phyloP scores from a whole-genome alignment of 2,113 vertebrate species.

The Atlantisia rogersi region DNA sequence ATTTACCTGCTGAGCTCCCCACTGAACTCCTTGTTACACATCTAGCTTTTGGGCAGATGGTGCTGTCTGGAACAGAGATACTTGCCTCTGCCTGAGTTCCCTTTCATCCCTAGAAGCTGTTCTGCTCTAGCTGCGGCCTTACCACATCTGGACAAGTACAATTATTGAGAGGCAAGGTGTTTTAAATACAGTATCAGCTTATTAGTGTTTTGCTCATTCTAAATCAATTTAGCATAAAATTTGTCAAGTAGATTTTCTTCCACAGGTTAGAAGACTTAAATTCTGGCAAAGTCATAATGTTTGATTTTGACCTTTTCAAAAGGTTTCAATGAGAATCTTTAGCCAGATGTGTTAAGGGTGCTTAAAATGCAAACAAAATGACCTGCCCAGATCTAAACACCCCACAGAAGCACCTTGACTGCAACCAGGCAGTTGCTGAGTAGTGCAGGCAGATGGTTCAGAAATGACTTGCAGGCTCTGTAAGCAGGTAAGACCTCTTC shows the following conservation, averaged over 20 bases:
- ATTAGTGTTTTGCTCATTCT: not conserved
- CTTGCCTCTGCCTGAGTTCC: not conserved
- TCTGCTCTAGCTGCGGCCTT: not conserved
- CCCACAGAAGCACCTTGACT: not conserved
- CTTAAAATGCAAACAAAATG: not conserved
- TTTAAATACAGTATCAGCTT: not conserved
- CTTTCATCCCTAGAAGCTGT: not conserved
- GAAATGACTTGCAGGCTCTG: not conserved
- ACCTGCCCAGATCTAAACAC: not conserved
- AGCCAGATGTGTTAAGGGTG: not conserved
- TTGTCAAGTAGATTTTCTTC: not conserved
- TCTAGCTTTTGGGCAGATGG: not conserved
- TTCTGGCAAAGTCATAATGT: not conserved
- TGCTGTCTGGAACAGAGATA: not conserved
- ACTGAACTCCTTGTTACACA: not conserved
- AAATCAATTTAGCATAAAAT: not conserved
- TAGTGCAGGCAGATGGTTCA: not conserved
- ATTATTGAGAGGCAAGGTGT: not conserved
- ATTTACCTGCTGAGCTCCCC: not conserved
- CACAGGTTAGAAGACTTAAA: not conserved
- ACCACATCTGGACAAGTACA: not conserved
- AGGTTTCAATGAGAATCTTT: not conserved
- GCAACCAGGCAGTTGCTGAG: not conserved
- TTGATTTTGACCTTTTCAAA: not conserved
- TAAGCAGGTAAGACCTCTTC: not conserved